A percentile compares a stretch with the other conserved stretches of the same genome.
These are phyloP conservation scores for Apostichopus parvimensis DNA, from an alignment of 35 echinoderm and acorn worm species.

Conservation along the genomic window DNA sequence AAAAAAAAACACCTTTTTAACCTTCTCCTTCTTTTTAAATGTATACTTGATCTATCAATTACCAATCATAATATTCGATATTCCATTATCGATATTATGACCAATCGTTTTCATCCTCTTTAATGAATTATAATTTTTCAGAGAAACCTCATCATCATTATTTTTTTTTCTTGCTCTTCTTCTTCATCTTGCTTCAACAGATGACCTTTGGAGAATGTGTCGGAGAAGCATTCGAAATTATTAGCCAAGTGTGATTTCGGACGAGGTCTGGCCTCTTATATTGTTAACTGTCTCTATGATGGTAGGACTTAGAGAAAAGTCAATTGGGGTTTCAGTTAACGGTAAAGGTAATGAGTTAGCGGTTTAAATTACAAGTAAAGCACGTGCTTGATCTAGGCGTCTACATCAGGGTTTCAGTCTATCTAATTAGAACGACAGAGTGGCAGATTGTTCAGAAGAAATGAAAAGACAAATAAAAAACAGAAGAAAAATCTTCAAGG, in stretches of 20 bases:
- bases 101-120: not conserved
- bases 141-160: too few relatives aligned
- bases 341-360: not conserved
- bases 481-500: not conserved
- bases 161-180: not conserved
- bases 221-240: not conserved
- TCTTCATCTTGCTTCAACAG: not conserved
- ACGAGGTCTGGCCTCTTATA: not conserved
- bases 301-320: not conserved
- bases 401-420: not conserved
- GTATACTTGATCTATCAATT: too few relatives aligned
- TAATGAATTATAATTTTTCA: too few relatives aligned
- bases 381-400: not conserved
- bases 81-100: too few relatives aligned
- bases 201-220: not conserved
- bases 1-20: too few relatives aligned
- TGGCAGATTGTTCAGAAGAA: not conserved
- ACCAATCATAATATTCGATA: too few relatives aligned
- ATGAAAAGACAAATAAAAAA: too few relatives aligned
- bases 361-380: not conserved
- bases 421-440: not conserved
- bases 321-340: not conserved
- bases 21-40: too few relatives aligned
- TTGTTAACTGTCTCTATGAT: not conserved
- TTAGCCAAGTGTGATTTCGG: not conserved